phyloP scores from a whole-genome alignment of 2,888 invertebrate species.

The Trachelus iudaicus region DNA sequence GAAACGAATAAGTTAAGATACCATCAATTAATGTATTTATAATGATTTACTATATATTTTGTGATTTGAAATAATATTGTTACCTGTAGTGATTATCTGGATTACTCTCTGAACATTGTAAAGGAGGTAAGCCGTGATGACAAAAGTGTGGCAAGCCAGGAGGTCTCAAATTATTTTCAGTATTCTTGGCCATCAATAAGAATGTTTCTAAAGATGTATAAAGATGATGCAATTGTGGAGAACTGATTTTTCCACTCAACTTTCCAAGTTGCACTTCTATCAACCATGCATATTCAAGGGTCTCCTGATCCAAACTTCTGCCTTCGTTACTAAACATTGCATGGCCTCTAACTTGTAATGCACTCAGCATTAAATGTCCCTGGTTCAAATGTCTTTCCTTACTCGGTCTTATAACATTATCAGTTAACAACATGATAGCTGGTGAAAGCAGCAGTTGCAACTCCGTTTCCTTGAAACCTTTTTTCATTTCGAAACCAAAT shows the following conservation, averaged over 20 bases:
- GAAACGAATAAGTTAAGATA: constrained; percentile 20
- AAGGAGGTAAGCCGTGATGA: constrained; percentile 80
- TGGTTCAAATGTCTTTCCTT: constrained; percentile 81
- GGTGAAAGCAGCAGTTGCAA: constrained; percentile 92
- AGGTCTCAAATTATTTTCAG: constrained; percentile 89
- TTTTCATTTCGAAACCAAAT: constrained; percentile 97
- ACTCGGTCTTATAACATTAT: constrained; percentile 76
- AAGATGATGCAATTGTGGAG: constrained; percentile 89
- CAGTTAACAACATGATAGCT: constrained; percentile 83
- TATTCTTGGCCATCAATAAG: constrained; percentile 84
- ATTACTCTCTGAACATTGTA: constrained; percentile 77
- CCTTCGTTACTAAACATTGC: constrained; percentile 97
- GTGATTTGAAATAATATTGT: background rate
- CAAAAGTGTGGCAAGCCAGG: constrained; percentile 84
- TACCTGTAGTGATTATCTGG: constrained; percentile 75
- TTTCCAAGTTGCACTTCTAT: constrained; percentile 95
- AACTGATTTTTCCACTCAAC: constrained; percentile 88
- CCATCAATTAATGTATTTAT: constrained; percentile 41
- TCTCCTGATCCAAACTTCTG: constrained; percentile 90
- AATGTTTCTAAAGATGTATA: constrained; percentile 91
- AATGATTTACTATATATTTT: background rate
- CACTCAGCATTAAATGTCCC: constrained; percentile 87
- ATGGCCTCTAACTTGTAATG: constrained; percentile 90
- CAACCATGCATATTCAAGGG: constrained; percentile 97
- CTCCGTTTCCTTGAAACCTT: constrained; percentile 90